Base-by-base conservation (phyloP, 2,797 vertebrate species). In the Siniperca undulata region DNA sequence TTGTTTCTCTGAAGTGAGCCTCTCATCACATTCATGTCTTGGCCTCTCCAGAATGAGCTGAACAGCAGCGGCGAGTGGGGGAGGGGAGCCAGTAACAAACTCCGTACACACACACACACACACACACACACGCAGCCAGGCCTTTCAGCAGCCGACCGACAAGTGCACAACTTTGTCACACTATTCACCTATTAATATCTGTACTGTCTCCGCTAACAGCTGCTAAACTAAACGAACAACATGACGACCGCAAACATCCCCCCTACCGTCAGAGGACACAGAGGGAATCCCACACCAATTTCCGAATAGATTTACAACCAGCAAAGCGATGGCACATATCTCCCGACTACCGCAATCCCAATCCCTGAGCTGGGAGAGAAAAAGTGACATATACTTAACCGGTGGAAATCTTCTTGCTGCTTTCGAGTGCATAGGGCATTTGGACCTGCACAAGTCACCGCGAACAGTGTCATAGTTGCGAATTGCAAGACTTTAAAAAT, bases 111-210 rank as follows among this genome's bases (percentile, higher is more conserved):
- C 84, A 81, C 85, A 27, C 27, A 86, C 76, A 87, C 61, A 85
- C 72, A 79, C 74, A 81, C 80, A 81, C 52, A 66, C 46, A 77
- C 52, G 38, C 0, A 67, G 53, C 64, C 91, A 94, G 96, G 95
- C 95, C 96, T 94, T 91, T 93, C 93, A 92, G 92, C 89, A 92
- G 92, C 93, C 89, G 68, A 94, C 92, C 90, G 93, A 96, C 94
- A 95, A 94, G 95, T 94, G 94, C 95, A 93, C 95, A 97, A 96
- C 96, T 96, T 97, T 96, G 94, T 91, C 94, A 90, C 93, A 94
- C 91, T 94, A 89, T 92, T 88, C 84, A 75, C 86, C 75, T 74
- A 86, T 89, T 92, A 85, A 90, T 89, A 82, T 85, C 80, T 7
- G 85, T 11, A 65, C 82, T n/a, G 55, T 81, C 64, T 58, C 78